A percentile compares a stretch with the other conserved stretches of the same genome.
These are phyloP conservation scores for Stenurella melanura DNA, from an alignment of 2,888 invertebrate species.

Conservation along the genomic window DNA sequence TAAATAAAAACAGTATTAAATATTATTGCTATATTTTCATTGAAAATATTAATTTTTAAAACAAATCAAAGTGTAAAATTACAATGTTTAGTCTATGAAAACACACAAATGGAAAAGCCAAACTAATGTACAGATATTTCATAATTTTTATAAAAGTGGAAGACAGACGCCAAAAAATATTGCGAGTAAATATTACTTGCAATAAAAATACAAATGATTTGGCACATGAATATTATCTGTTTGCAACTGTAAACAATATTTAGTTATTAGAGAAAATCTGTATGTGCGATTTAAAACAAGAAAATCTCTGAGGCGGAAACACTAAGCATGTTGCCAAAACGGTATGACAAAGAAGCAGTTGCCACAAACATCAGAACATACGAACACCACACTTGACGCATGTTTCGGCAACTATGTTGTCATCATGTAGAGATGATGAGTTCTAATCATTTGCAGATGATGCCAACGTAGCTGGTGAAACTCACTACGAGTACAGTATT, in stretches of 20 bases:
- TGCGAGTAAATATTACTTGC: conserved; percentile 60
- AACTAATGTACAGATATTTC: conserved; percentile 20
- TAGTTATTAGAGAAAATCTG: no score
- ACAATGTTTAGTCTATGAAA: conserved; percentile 19
- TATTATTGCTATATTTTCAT: conserved; percentile 40
- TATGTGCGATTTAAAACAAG: no score
- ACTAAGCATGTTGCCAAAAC: background rate
- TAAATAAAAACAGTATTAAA: conserved; percentile 40
- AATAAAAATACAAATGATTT: conserved; percentile 61
- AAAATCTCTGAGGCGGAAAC: background rate
- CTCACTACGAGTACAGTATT: no score
- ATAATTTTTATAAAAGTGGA: conserved; percentile 67
- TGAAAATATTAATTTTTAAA: conserved; percentile 24
- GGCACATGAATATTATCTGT: conserved; percentile 56
- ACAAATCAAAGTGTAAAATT: conserved; percentile 20
- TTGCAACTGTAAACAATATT: conserved; percentile 33
- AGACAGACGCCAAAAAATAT: conserved; percentile 68
- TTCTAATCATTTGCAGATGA: no score
- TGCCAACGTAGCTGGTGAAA: no score
- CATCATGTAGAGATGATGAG: no score
- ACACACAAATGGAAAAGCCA: conserved; percentile 25
- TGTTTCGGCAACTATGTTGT: no score
- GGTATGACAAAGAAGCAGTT: no score
- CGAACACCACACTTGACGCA: no score
- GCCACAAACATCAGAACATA: no score